A percentile compares a stretch with the other conserved stretches of the same genome.
Conservation (phyloP, 1,140 invertebrate species). For the Theocolax elegans region DNA sequence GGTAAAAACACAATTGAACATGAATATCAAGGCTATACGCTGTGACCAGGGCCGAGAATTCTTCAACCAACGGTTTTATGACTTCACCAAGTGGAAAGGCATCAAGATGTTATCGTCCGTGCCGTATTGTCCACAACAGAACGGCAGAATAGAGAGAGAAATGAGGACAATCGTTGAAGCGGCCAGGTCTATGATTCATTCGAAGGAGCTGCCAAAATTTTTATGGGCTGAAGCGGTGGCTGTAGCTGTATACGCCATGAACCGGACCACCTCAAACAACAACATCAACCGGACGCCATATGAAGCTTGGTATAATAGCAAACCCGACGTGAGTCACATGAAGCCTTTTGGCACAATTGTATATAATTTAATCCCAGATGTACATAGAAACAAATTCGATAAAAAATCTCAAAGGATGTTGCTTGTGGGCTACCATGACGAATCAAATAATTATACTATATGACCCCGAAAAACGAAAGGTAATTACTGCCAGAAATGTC, state of each 20-base stretch:
- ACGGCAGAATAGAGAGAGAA: constrained; percentile 57
- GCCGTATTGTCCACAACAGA: constrained; percentile 59
- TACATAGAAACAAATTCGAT: constrained; percentile 6
- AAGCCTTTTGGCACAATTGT: constrained; percentile 63
- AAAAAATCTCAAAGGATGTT: neutral
- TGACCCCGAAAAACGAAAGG: neutral
- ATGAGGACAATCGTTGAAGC: constrained; percentile 60
- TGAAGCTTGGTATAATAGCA: constrained; percentile 52
- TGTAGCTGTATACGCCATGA: constrained; percentile 53
- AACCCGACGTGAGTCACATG: constrained; percentile 54
- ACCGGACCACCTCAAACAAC: neutral
- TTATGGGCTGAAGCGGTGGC: constrained; percentile 65
- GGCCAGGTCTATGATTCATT: constrained; percentile 57
- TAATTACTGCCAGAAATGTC: neutral
- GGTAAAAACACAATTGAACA: neutral
- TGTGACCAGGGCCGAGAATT: constrained; percentile 1
- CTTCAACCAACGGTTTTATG: neutral
- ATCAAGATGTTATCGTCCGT: constrained; percentile 49
- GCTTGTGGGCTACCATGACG: constrained; percentile 1
- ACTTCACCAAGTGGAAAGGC: neutral
- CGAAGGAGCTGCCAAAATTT: constrained; percentile 9
- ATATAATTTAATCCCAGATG: no score
- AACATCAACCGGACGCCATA: constrained; percentile 44
- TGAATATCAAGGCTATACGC: neutral
- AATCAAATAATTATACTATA: neutral